Base-by-base conservation (phyloP, 2,113 vertebrate species). In the Penelope pileata region DNA sequence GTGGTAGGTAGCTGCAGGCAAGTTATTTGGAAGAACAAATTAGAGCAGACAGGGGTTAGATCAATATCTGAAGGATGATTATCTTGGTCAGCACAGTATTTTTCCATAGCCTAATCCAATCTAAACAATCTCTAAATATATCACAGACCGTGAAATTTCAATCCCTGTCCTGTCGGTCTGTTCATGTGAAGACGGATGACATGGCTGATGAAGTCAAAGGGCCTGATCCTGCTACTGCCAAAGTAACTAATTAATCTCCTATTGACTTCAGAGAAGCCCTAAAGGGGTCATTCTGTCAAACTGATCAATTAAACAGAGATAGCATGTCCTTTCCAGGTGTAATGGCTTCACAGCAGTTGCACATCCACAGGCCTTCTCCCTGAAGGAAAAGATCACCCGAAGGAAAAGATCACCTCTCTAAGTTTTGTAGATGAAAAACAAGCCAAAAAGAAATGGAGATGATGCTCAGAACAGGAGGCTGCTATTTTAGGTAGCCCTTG, bases 141-240 rank as follows among this genome's bases (percentile, higher is more conserved):
- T 84, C 83, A 89, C 66, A 69, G 83, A 85, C 91, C 85, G 91
- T 96, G 95, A 96, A 97, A 97, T 96, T 97, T 87, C 86, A 93
- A 92, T 95, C 83, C 58, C 62, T 89, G 16, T 87, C 70, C 89
- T 93, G 89, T 95, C 94, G 94, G 21, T 12, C n/a, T 58, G 56
- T 45, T 89, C 70, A 66, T 47, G 84, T 82, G 58, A 87, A 92
- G 93, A 92, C 47, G 36, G 45, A 93, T 95, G 83, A 84, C 24
- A 53, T 24, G 59, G 24, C 69, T 68, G 69, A 76, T 66, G 74
- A 91, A 82, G 69, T 79, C 69, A 92, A 79, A 91, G 53, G 74
- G 53, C 62, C 73, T 54, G 77, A 89, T 96, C 42, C 94, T 84
- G 48, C n/a, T 53, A 16, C 62, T 34, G 43, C n/a, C 87, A 22